Evolutionary conservation across 2,888 invertebrate species (phyloP), one percentile per base, ranked within the genome.

Genomic region (Acrobasis consociella): DNA sequence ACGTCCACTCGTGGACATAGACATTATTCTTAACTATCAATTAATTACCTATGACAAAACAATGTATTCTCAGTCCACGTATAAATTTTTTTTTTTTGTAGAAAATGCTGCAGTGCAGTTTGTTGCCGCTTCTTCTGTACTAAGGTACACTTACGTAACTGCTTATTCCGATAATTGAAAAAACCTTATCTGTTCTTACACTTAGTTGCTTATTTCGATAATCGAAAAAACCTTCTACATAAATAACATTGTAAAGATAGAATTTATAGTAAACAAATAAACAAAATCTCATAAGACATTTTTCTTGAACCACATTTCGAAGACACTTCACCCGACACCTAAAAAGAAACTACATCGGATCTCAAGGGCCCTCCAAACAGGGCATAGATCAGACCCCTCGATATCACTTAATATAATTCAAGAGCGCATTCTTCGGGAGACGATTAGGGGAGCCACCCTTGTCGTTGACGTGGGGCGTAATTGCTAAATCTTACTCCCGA

Each of bases 331-430:
- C n/a, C 7, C 13, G 52, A 52, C 31, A 9, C 42, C 10, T 10
- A 56, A 42, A 56, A 56, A 42, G 42, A 46, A 56, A 56, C 56
- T 56, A 56, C 42, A 42, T 15, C 17, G 60, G 51, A 56, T 9
- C 60, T 60, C 31, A 13, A 60, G 60, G 17, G 49, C 50, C 22
- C 60, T 50, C 49, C 11, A 39, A 49, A 13, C 7, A 31, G 31
- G 31, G 62, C 66, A 67, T 72, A 74, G 74, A 78, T 78, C 75
- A 76, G 72, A 72, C 65, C 81, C 78, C 78, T 74, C 77, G 71
- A 78, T 81, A 83, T 74, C 78, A 78, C 82, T 80, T 83, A 80
- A 84, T 83, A 82, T 82, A 79, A 84, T 83, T 81, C 80, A 75
- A 75, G 75, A 66, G 62, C 67, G 67, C 78, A 69, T 71, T 70